Evolutionary conservation across 37 sponge, comb jelly and placozoan species (phyloP), one percentile per base, ranked within the genome.

Genomic region (Ianthella basta): DNA sequence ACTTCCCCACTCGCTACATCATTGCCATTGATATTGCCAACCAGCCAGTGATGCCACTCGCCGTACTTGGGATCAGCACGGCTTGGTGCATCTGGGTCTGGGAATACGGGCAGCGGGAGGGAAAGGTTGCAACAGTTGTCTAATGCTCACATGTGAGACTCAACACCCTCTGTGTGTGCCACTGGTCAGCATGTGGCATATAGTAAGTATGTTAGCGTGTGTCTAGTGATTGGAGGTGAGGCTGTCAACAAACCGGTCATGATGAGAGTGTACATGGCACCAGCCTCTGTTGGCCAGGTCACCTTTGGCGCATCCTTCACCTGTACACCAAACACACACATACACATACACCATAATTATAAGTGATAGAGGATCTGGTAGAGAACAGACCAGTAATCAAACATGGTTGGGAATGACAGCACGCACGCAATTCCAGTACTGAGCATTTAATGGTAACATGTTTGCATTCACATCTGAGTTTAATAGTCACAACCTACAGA

Each of bases 21-120:
- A 57, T 30, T 54, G 18, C 92, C 92, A 18, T 89, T 91, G 60
- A 96, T 93, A 73, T 96, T 93, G 14, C 85, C 82, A n/a, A 93
- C 94, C 50, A 92, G 56, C 96, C 96, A 96, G 86, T 96, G 96
- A 18, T 84, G 82, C 94, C 91, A 91, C 59, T 96, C 94, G 36
- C 91, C 36, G 61, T 36, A 93, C 78, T 88, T 91, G 29, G 91
- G 91, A 55, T 93, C 91, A 37, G 63, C 55, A 10, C 96, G 79
- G 56, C 88, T 89, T 10, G 96, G 96, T 38, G 96, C 96, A 89
- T 96, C 96, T 20, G 96, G 96, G 74, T 96, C 96, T 90, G 19
- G 66, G 63, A 40, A 24, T 34, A 50, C 36, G 2, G 64, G 5
- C 2, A 29, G 64, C 10, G 64, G 24, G 24, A 61, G 64, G 29